Evolutionary conservation across 2,888 invertebrate species (phyloP).

Genomic region (Gerris lacustris): DNA sequence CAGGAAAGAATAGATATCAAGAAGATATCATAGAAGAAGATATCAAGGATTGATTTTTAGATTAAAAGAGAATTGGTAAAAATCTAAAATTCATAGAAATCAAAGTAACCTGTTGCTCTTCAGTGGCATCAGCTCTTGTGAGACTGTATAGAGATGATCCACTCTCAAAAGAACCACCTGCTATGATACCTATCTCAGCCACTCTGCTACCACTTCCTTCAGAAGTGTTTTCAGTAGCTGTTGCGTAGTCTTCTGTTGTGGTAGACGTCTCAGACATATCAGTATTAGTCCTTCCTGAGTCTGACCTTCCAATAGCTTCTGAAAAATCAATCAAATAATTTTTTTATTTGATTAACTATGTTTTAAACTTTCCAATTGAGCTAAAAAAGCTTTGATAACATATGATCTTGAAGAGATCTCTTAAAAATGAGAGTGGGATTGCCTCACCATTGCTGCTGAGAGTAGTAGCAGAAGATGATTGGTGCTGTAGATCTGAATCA

Average conservation of each 20-base stretch:
- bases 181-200: slow-evolving; percentile 34
- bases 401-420: too few relatives aligned
- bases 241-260: slow-evolving; percentile 77
- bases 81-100: background rate
- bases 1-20: too few relatives aligned
- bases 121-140: slow-evolving; percentile 53
- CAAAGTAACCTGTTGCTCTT: slow-evolving; percentile 29
- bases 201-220: slow-evolving; percentile 30
- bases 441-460: slow-evolving; percentile 26
- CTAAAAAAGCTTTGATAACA: too few relatives aligned
- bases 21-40: too few relatives aligned
- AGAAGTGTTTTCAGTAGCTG: slow-evolving; percentile 47
- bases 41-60: too few relatives aligned
- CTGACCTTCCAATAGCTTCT: slow-evolving; percentile 29
- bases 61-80: too few relatives aligned
- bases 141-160: slow-evolving; percentile 68
- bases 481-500: slow-evolving; percentile 27
- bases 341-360: too few relatives aligned
- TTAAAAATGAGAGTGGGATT: too few relatives aligned
- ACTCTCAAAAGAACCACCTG: slow-evolving; percentile 78
- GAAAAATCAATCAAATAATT: slow-evolving; percentile 9
- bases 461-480: slow-evolving; percentile 24
- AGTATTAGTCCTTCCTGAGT: slow-evolving; percentile 33
- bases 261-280: slow-evolving; percentile 81
- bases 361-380: too few relatives aligned